Base-by-base conservation (phyloP, 2,888 invertebrate genomes). In the Notocelia uddmanniana region DNA sequence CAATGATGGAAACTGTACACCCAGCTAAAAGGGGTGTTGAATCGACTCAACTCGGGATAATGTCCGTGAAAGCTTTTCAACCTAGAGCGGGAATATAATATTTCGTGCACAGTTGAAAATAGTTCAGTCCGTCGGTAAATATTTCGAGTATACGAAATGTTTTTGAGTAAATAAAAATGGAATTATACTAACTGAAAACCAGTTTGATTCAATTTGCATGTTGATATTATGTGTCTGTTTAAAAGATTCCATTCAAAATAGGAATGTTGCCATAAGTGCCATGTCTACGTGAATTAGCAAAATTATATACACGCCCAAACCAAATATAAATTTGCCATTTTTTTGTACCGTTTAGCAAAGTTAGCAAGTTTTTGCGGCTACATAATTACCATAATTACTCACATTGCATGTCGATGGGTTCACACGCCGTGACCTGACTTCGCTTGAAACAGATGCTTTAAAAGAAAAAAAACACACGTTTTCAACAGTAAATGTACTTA, bases 11-110 rank as follows among this genome's bases (percentile, higher is more conserved):
- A 64, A 64, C 64, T 54, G 52, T 54, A 64, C 37, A 54, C 64
- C 64, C 52, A 37, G 52, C 64, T 64, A 64, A 64, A 64, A 64
- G 64, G 60, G 64, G 52, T 64, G 37, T 54, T 64, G 64, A 64
- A 64, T 54, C 64, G 54, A 54, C 64, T 54, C 37, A 37, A 11
- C n/a, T 21, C 21, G 37, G 64, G 52, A 64, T 64, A 64, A 64
- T 37, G 52, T 54, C 64, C 52, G 64, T 64, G 52, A 64, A 64
- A 64, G 64, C 64, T 64, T 64, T 54, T 37, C 11, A 54, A 64
- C 59, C 26, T 26, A 55, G 45, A 23, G 34, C 48, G 31, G 50
- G 63, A 52, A 62, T 62, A 62, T 63, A 63, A 63, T 63, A 63
- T 63, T 63, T 52, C 31, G 31, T 15, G 23, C 23, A 18, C 34